Evolutionary conservation across 2,797 vertebrate species (phyloP), one percentile per base, ranked within the genome.

Genomic region (Triplophysa yarkandensis): DNA sequence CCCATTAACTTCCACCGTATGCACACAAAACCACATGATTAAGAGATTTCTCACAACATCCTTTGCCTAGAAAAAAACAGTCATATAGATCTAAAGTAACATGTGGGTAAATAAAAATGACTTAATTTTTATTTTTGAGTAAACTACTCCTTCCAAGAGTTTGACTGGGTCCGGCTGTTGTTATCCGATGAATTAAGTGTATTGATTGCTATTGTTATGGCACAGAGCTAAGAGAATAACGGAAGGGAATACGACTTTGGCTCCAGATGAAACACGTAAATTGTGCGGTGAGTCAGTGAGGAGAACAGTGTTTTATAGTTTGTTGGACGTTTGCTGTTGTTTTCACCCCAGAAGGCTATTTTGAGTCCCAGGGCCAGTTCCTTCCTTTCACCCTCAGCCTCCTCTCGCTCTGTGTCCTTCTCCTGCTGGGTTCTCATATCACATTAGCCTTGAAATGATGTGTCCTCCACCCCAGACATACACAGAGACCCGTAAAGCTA

Each of bases 301-400:
- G 57, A 50, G 21, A 66, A 13, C 17, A 39, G 27, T 43, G 52
- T 64, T 48, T 48, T 43, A 58, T 60, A 14, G 52, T 69, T 69
- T 58, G 30, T 39, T 71, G 32, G 32, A 66, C 25, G 39, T 61
- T 48, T 27, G 41, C 13, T 61, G 43, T 13, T 10, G 64, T 50
- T 75, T n/a, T 66, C 21, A 30, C 30, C 60, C 28, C 77, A 69
- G 41, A 58, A 68, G 30, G 71, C 71, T 68, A 34, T 78, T 78
- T 74, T 74, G n/a, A 73, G 28, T 68, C 57, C 32, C 65, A 78
- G 52, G 71, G 71, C 71, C 23, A 17, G 34, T 69, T 55, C 27
- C 55, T 78, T 74, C 46, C 27, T 46, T 78, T 74, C 46, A 78
- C 70, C 67, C 13, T 69, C 67, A 57, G 23, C 32, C 44, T 41